A percentile compares a stretch with the other conserved stretches of the same genome.
Evolutionary conservation across 2,113 vertebrate genomes (phyloP).

Genomic region (Platichthys flesus): DNA sequence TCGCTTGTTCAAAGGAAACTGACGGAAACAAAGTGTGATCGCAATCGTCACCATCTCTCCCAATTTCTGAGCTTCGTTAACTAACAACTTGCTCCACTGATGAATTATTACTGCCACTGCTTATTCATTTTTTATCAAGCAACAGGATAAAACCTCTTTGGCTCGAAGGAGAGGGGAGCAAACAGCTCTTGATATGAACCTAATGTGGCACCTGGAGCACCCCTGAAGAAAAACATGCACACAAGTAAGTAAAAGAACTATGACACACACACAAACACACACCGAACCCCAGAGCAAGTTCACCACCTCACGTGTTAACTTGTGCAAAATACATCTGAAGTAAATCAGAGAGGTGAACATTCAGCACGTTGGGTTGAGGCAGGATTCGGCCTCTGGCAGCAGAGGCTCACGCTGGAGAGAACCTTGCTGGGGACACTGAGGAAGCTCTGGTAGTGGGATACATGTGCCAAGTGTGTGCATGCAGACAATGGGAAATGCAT

Average conservation of each 20-base stretch:
- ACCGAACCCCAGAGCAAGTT: slow-evolving; percentile 33
- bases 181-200: slow-evolving; percentile 49
- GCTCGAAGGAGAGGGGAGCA: slow-evolving; percentile 23
- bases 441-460: slow-evolving; percentile 21
- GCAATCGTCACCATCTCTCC: slow-evolving; percentile 7
- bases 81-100: slow-evolving; percentile 40
- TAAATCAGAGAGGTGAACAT: not conserved
- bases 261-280: slow-evolving; percentile 5
- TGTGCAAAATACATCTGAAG: too few relatives aligned
- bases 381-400: slow-evolving; percentile 24
- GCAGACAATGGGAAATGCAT: not conserved
- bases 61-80: slow-evolving; percentile 30
- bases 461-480: not conserved
- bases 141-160: slow-evolving; percentile 36
- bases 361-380: slow-evolving; percentile 17
- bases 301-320: not conserved
- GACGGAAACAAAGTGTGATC: not conserved
- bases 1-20: not conserved
- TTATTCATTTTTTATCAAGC: slow-evolving; percentile 50
- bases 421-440: slow-evolving; percentile 5
- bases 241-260: slow-evolving; percentile 3
- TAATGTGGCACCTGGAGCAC: slow-evolving; percentile 44
- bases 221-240: slow-evolving; percentile 29
- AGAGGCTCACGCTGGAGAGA: slow-evolving; percentile 11
- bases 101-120: slow-evolving; percentile 50